A percentile compares a stretch with the other conserved stretches of the same genome.
phyloP scores from a whole-genome alignment of 2,113 vertebrate genomes.

The Chaetodon trifascialis region DNA sequence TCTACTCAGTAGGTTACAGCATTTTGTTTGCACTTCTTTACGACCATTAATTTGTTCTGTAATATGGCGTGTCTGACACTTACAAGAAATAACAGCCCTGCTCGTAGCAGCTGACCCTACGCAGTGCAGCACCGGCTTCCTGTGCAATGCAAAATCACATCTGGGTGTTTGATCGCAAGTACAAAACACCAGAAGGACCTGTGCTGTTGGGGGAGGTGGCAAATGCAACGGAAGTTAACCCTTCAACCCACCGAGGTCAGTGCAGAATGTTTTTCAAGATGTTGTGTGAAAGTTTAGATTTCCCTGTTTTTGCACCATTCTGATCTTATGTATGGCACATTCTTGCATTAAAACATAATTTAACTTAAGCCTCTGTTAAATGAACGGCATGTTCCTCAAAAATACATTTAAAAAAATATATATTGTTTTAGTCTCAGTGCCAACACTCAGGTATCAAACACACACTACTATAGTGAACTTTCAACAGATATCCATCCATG shows the following conservation, averaged over 20 bases:
- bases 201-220: not conserved
- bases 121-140: not conserved
- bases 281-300: too few relatives aligned
- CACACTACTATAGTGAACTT: not conserved
- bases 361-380: not conserved
- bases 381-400: not conserved
- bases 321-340: too few relatives aligned
- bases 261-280: too few relatives aligned
- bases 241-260: not conserved
- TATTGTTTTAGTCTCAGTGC: too few relatives aligned
- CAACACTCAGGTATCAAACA: not conserved
- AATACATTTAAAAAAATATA: too few relatives aligned
- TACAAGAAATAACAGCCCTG: slow-evolving; percentile 3
- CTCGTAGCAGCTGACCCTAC: not conserved
- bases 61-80: slow-evolving; percentile 7
- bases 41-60: not conserved
- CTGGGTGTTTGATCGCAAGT: not conserved
- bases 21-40: slow-evolving; percentile 18
- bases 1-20: not conserved
- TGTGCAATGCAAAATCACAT: not conserved
- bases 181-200: not conserved
- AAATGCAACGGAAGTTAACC: not conserved
- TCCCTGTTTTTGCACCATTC: too few relatives aligned
- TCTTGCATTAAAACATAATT: too few relatives aligned
- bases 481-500: not conserved